Evolutionary conservation across 53 echinoderm and acorn worm species (phyloP).

Genomic region (Glandiceps talaboti): DNA sequence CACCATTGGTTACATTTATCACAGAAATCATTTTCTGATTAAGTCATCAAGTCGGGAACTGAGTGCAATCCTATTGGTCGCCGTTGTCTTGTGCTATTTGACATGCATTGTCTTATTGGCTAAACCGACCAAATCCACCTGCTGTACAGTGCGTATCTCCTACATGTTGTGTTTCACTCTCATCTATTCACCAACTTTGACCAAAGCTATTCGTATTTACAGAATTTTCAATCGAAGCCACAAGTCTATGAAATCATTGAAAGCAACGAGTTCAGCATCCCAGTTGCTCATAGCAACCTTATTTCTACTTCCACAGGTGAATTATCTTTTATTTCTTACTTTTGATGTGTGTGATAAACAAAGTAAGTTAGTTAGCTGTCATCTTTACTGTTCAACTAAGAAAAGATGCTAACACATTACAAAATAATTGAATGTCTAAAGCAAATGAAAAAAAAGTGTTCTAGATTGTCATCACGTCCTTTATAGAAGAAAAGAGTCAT

Average conservation of each 20-base stretch:
- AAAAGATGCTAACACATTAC: too few relatives aligned
- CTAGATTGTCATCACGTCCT: too few relatives aligned
- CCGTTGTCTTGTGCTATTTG: not conserved
- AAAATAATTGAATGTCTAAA: too few relatives aligned
- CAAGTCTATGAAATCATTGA: not conserved
- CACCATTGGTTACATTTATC: not conserved
- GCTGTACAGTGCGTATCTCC: conserved; percentile 1
- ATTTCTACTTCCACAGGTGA: not conserved
- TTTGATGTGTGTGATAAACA: too few relatives aligned
- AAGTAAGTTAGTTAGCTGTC: too few relatives aligned
- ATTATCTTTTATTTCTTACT: too few relatives aligned
- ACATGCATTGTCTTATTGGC: not conserved
- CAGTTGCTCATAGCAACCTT: not conserved
- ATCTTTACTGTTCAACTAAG: too few relatives aligned
- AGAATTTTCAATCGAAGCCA: conserved; percentile 21
- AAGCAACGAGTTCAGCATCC: not conserved
- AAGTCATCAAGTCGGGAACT: not conserved
- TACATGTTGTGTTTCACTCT: conserved; percentile 18
- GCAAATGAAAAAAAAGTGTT: too few relatives aligned
- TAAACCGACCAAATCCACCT: not conserved
- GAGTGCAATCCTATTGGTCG: not conserved
- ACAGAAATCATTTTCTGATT: not conserved
- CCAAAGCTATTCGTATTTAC: conserved; percentile 39
- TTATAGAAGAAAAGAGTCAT: too few relatives aligned
- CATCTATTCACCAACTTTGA: conserved; percentile 23